Percentiles rank a stretch among this genome's conserved stretches.
These are phyloP conservation scores for Cricetomys ansorgei DNA, from an alignment of 2,113 vertebrate species.

Conservation along the genomic window DNA sequence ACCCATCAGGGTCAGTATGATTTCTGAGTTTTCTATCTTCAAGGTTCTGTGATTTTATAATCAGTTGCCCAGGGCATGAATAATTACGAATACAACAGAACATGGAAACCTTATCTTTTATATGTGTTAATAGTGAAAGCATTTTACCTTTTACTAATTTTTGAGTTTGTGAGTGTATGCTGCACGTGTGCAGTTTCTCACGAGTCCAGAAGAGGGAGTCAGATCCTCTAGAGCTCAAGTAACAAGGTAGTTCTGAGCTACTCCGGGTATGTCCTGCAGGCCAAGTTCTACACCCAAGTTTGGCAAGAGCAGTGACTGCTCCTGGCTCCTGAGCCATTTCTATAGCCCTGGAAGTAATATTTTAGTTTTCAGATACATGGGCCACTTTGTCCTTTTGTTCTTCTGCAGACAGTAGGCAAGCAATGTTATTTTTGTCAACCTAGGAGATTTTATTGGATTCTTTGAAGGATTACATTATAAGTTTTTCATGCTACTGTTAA, in stretches of 20 bases:
- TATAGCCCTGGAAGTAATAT: not conserved
- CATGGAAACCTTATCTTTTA: not conserved
- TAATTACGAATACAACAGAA: not conserved
- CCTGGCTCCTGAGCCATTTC: not conserved
- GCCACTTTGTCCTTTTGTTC: not conserved
- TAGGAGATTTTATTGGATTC: not conserved
- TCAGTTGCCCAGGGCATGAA: not conserved
- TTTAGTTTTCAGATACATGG: not conserved
- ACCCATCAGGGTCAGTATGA: not conserved
- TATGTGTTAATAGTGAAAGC: not conserved
- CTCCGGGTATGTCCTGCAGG: too few relatives aligned
- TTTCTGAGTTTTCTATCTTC: not conserved
- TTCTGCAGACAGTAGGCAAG: not conserved
- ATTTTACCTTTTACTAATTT: not conserved
- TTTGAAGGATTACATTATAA: conserved; percentile 43
- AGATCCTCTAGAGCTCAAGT: not conserved
- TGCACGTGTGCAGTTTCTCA: not conserved
- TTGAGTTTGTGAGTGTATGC: too few relatives aligned
- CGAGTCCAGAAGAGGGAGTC: not conserved
- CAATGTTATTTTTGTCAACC: not conserved
- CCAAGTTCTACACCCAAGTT: too few relatives aligned
- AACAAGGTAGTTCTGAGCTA: not conserved
- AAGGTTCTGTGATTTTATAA: not conserved
- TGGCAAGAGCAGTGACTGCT: not conserved
- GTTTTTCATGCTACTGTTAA: not conserved